phyloP scores from a whole-genome alignment of 2,888 invertebrate species.

The Plebejus argus region DNA sequence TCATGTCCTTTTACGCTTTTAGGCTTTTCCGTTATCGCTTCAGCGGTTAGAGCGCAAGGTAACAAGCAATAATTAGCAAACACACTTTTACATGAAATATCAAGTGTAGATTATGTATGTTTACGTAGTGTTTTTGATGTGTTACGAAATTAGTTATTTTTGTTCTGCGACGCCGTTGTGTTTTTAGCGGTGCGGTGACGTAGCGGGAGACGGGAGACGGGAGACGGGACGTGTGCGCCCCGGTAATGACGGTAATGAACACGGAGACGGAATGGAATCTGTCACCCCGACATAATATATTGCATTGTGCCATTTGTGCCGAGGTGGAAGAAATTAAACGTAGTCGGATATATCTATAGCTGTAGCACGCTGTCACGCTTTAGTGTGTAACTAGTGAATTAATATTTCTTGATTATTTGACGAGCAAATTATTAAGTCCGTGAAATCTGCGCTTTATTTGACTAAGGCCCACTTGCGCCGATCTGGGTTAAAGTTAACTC shows the following conservation, averaged over 20 bases:
- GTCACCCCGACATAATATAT: not conserved
- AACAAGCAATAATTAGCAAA: not conserved
- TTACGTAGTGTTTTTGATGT: not conserved
- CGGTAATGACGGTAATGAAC: not conserved
- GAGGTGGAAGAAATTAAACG: not conserved
- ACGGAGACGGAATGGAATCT: not conserved
- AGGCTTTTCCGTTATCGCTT: no score
- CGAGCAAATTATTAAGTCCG: no score
- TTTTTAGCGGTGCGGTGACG: slow-evolving; percentile 4
- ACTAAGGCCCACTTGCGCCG: no score
- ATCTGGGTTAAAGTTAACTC: no score
- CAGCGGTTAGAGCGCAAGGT: not conserved
- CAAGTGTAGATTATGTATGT: not conserved
- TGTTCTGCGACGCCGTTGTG: not conserved
- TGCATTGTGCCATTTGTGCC: not conserved
- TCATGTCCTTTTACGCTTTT: no score
- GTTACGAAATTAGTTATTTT: slow-evolving; percentile 9
- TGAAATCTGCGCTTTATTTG: no score
- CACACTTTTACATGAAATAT: not conserved
- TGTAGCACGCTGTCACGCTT: no score
- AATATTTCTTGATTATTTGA: no score
- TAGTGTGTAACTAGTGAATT: no score
- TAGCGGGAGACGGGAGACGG: not conserved
- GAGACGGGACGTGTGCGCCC: not conserved
- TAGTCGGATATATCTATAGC: not conserved